Evolutionary conservation across 2,797 vertebrate species (phyloP).

Genomic region (Rhinoraja longicauda): DNA sequence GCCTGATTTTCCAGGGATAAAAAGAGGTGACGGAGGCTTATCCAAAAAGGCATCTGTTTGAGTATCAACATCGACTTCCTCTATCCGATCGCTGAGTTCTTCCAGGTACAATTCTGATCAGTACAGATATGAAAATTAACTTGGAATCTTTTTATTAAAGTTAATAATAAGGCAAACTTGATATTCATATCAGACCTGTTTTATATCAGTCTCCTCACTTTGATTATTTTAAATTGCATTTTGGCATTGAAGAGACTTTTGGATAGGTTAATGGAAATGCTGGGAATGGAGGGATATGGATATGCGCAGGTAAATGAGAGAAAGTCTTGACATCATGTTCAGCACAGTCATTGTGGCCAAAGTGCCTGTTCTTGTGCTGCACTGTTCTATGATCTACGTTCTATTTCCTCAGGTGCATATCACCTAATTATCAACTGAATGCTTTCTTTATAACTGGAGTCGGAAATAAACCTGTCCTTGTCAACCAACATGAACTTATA

Average conservation of each 20-base stretch:
- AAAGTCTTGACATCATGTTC: no score
- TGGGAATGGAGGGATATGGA: no score
- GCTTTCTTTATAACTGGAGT: not conserved
- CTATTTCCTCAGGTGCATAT: not conserved
- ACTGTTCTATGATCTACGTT: no score
- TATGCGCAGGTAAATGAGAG: no score
- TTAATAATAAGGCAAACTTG: constrained; percentile 1
- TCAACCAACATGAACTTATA: not conserved
- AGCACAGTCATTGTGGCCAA: no score
- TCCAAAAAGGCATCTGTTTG: constrained; percentile 89
- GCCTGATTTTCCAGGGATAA: constrained; percentile 83
- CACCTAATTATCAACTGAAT: not conserved
- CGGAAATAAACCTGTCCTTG: not conserved
- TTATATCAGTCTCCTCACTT: not conserved
- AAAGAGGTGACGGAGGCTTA: constrained; percentile 76
- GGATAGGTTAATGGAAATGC: no score
- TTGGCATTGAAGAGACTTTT: no score
- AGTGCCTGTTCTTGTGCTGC: no score
- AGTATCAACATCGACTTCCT: constrained; percentile 66
- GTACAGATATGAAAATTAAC: not conserved
- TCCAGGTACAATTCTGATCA: constrained; percentile 83
- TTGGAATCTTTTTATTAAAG: not conserved
- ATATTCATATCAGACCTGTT: not conserved
- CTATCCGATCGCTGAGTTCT: constrained; percentile 69
- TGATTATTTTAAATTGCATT: not conserved